phyloP scores from a whole-genome alignment of 1,140 invertebrate genomes.

The Camponotus floridanus region DNA sequence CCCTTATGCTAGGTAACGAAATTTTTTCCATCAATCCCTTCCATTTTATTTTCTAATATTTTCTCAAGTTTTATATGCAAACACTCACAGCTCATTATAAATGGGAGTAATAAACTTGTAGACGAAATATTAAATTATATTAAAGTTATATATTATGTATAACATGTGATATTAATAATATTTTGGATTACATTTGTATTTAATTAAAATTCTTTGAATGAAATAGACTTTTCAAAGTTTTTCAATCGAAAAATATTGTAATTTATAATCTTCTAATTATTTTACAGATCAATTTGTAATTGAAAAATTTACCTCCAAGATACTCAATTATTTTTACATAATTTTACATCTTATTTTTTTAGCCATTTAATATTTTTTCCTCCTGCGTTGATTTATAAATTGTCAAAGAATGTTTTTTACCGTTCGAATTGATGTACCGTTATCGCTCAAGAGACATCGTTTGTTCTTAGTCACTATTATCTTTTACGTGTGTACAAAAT shows the following conservation, averaged over 20 bases:
- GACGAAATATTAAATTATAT: background rate
- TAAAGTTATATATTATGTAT: background rate
- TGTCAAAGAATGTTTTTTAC: constrained; percentile 19
- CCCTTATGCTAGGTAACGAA: constrained; percentile 14
- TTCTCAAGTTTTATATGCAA: background rate
- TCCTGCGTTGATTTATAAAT: constrained; percentile 6
- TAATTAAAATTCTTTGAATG: background rate
- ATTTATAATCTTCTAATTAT: too few species aligned
- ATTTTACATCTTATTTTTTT: background rate
- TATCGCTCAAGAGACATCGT: constrained; percentile 51
- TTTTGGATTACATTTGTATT: background rate
- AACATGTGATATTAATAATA: background rate
- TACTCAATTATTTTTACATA: background rate
- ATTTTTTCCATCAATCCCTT: background rate
- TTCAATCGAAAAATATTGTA: too few species aligned
- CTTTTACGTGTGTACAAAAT: constrained; percentile 57
- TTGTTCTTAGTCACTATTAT: constrained; percentile 53
- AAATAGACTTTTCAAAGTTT: too few species aligned
- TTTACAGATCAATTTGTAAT: too few species aligned
- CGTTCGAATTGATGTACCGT: constrained; percentile 33
- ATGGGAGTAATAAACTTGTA: background rate
- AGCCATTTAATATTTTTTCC: background rate
- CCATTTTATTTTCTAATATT: constrained; percentile 39
- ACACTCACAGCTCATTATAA: background rate
- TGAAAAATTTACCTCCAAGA: too few species aligned